phyloP scores from a whole-genome alignment of 2,888 invertebrate genomes.

The Apamea anceps region DNA sequence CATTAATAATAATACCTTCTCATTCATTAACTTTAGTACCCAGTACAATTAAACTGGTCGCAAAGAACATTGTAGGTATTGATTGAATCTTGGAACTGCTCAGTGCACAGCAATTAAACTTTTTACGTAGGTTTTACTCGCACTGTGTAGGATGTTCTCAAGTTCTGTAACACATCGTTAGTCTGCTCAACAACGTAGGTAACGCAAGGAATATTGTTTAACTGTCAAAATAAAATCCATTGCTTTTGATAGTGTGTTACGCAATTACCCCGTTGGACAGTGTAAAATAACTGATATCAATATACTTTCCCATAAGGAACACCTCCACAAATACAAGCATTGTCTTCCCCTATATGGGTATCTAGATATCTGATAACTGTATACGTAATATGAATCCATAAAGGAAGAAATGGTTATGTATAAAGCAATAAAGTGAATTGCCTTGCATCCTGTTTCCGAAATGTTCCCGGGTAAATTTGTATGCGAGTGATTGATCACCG shows the following conservation, averaged over 20 bases:
- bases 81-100: slow-evolving; percentile 21
- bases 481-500: slow-evolving; percentile 77
- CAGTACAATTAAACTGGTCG: slow-evolving; percentile 19
- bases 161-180: background rate
- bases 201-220: background rate
- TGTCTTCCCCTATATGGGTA: slow-evolving; percentile 31
- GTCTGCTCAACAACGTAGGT: background rate
- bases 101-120: background rate
- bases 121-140: background rate
- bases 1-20: slow-evolving; percentile 37
- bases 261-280: background rate
- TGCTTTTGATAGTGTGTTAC: background rate
- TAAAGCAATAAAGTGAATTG: slow-evolving; percentile 76
- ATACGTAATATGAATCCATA: slow-evolving; percentile 57
- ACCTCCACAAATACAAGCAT: slow-evolving; percentile 15
- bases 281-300: slow-evolving; percentile 8
- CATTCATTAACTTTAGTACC: slow-evolving; percentile 42
- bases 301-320: slow-evolving; percentile 15
- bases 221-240: background rate
- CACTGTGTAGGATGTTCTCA: background rate
- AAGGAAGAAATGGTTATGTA: slow-evolving; percentile 67
- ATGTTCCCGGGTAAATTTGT: slow-evolving; percentile 70
- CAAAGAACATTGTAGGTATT: slow-evolving; percentile 18
- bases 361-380: slow-evolving; percentile 43
- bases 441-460: slow-evolving; percentile 75